phyloP scores from a whole-genome alignment of 2,113 vertebrate genomes.

The Scolopax mira region DNA sequence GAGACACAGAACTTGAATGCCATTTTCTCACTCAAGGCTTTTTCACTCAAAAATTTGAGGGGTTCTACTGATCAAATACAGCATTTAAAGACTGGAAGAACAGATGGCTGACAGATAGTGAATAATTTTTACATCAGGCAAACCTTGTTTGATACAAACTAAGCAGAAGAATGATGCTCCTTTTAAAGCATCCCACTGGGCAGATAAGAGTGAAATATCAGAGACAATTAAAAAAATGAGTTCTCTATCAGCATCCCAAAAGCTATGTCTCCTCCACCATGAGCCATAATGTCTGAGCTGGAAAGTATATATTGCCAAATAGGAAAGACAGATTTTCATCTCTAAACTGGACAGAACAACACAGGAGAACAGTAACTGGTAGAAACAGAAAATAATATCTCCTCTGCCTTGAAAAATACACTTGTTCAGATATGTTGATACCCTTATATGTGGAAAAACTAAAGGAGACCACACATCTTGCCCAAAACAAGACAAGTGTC shows the following conservation, averaged over 20 bases:
- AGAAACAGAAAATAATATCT: fast-evolving
- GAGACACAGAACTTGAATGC: conserved; percentile 51
- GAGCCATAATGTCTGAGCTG: background rate
- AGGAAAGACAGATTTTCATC: background rate
- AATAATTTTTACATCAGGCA: conserved; percentile 49
- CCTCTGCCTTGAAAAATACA: background rate
- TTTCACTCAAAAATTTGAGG: conserved; percentile 22
- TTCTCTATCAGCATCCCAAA: background rate
- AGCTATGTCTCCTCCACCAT: background rate
- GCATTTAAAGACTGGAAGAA: conserved; percentile 44
- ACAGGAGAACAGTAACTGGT: background rate
- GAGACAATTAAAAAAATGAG: background rate
- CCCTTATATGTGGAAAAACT: background rate
- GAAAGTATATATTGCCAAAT: background rate
- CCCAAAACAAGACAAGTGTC: background rate
- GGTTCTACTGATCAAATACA: conserved; percentile 46
- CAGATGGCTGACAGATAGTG: conserved; percentile 59
- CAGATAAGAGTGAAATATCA: background rate
- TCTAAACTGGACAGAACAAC: background rate
- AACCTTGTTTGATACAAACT: conserved; percentile 25
- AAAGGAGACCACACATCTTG: background rate
- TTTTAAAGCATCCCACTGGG: background rate
- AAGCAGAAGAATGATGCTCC: background rate
- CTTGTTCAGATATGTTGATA: background rate
- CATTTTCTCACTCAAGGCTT: conserved; percentile 38